Conservation (phyloP, 92 coral and sea anemone genomes). For the Micromussa lordhowensis region DNA sequence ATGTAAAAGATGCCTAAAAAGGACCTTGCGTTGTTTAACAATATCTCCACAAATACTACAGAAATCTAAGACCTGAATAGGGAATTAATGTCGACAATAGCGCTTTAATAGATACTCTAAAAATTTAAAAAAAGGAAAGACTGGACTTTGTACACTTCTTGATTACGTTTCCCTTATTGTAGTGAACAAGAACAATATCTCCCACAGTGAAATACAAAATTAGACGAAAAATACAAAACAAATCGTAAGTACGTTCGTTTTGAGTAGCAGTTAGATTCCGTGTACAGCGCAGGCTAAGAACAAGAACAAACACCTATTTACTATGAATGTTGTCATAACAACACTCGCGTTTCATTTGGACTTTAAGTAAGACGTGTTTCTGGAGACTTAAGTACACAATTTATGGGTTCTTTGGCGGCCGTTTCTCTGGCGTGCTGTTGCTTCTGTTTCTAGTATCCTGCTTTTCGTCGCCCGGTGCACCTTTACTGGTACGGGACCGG, state of each 20-base stretch:
- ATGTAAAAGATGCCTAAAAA: not conserved
- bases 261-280: not conserved
- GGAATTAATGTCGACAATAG: no score
- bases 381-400: not conserved
- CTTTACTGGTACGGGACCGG: conserved; percentile 10
- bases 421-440: conserved; percentile 20
- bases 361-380: not conserved
- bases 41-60: not conserved
- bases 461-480: not conserved
- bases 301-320: not conserved
- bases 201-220: not conserved
- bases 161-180: not conserved
- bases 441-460: conserved; percentile 14
- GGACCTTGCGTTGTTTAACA: not conserved
- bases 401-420: not conserved
- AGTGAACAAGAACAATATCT: not conserved
- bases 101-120: not conserved
- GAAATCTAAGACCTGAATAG: not conserved
- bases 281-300: not conserved
- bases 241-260: not conserved
- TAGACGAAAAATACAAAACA: not conserved
- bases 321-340: not conserved
- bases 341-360: not conserved
- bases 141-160: not conserved
- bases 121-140: not conserved